A percentile compares a stretch with the other conserved stretches of the same genome.
phyloP scores from a whole-genome alignment of 2,888 invertebrate species.

The Drosophila algonquin region DNA sequence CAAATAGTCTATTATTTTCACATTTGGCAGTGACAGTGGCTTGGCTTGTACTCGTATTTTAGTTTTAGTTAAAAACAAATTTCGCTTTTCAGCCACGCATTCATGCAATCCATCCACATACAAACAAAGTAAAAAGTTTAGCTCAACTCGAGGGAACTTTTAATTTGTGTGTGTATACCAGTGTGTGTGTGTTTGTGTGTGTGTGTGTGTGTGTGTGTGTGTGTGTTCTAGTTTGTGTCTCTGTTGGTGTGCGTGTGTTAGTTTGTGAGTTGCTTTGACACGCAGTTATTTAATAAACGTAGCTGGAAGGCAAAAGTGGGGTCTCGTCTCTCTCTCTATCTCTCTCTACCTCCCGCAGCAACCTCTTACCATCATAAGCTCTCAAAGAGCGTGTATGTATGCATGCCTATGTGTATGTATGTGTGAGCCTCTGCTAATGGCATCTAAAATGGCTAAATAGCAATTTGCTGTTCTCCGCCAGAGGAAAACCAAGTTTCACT shows the following conservation, averaged over 20 bases:
- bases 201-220: background rate
- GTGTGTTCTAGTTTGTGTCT: slow-evolving; percentile 18
- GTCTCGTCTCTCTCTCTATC: slow-evolving; percentile 3
- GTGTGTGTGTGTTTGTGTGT: too few species aligned
- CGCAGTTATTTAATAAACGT: slow-evolving; percentile 75
- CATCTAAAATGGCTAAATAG: slow-evolving; percentile 79
- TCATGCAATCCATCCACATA: slow-evolving; percentile 4
- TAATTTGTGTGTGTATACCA: slow-evolving; percentile 21
- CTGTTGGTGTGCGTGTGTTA: background rate
- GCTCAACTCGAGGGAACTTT: slow-evolving; percentile 49
- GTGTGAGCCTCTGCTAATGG: slow-evolving; percentile 68
- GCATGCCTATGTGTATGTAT: slow-evolving; percentile 4
- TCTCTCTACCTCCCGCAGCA: slow-evolving; percentile 3
- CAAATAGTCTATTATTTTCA: background rate
- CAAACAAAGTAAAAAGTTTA: slow-evolving; percentile 27
- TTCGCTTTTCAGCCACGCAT: slow-evolving; percentile 59
- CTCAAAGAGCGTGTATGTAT: slow-evolving; percentile 10
- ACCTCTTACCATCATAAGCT: slow-evolving; percentile 46
- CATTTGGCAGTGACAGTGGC: slow-evolving; percentile 3
- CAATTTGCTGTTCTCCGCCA: slow-evolving; percentile 74
- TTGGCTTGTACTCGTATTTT: slow-evolving; percentile 3
- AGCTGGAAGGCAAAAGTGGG: slow-evolving; percentile 36
- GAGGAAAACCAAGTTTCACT: slow-evolving; percentile 53
- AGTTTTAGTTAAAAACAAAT: slow-evolving; percentile 55
- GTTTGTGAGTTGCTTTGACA: slow-evolving; percentile 62